Evolutionary conservation across 2,888 invertebrate species (phyloP), one percentile per base, ranked within the genome.

Genomic region (Ophion ellenae): DNA sequence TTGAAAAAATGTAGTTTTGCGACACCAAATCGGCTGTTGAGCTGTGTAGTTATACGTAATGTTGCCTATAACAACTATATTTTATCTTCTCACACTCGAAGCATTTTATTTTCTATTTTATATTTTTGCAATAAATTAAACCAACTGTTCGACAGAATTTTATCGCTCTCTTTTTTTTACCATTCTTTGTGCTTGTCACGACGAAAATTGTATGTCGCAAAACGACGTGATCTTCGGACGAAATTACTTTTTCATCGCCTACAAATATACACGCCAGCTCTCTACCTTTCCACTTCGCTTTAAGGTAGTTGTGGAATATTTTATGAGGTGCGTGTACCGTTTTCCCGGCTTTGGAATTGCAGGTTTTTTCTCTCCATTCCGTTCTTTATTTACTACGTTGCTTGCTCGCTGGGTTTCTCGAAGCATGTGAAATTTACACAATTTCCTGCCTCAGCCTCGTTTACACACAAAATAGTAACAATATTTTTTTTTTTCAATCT

Each of bases 321-420:
- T 63, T n/a, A 70, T 69, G 40, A 20, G 17, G 20, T 57, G 45
- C 78, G 24, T 61, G 69, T 61, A 70, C 40, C 40, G 1, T 64
- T 66, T 66, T 66, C 2, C 14, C 66, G 40, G 24, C 36, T 40
- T 36, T 40, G 11, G 17, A 14, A 66, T 17, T 36, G 36, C 14
- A 17, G 24, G 14, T 17, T 66, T 66, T 71, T 71, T 57, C 11
- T 6, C 40, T 40, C 9, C 40, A 5, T 40, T 3, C 9, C 9
- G 40, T 5, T 32, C 28, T 24, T 5, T 28, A 69, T 78, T 80
- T 53, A 32, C 71, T 57, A 66, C 66, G n/a, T n/a, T 14, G 5
- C 36, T 32, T 66, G 36, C 40, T 64, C 66, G 4, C 66, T 17
- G 40, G 36, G 17, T 36, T 40, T n/a, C 10, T 40, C 66, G 17